Evolutionary conservation across 2,888 invertebrate genomes (phyloP), one percentile per base, ranked within the genome.

Genomic region (Brenthis daphne): DNA sequence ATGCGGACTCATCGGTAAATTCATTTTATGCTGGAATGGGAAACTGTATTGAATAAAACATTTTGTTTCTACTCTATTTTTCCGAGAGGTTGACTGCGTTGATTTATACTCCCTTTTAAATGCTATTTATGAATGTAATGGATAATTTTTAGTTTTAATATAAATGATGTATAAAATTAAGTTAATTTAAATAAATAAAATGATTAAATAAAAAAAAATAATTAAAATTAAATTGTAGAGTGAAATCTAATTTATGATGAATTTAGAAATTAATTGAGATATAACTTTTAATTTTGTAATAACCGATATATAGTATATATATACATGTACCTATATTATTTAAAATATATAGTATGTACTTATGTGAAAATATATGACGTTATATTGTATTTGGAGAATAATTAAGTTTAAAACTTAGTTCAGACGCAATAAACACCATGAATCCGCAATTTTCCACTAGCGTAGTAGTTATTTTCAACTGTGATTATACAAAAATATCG

Each of bases 41-140:
- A 82, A 83, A 84, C 81, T 81, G 81, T 82, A 75, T 79, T 75
- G 76, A 69, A 76, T 72, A 74, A 69, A 77, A 78, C 76, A 73
- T 74, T 77, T 77, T 73, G 70, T 78, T 75, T 63, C 29, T 54
- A 12, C 53, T 54, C 16, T 48, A 63, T 57, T 54, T 63, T 69
- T 60, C 56, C 56, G 47, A 56, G 37, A 54, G n/a, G 16, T 63
- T 54, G 29, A n/a, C n/a, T 50, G n/a, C 50, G 11, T 29, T 33
- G 16, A 60, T 60, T 64, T 43, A 8, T 16, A 37, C 63, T 64
- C 33, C 54, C 53, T 29, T 29, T 6, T 50, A 16, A 48, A 60
- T 33, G 37, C 1, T 33, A 33, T 61, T 51, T 51, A 61, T 20
- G 12, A 37, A 3, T 61, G 6, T 33, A 13, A 61, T 47, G 16